Evolutionary conservation across 2,113 vertebrate genomes (phyloP), one percentile per base, ranked within the genome.

Genomic region (Xyliphius kryptos): DNA sequence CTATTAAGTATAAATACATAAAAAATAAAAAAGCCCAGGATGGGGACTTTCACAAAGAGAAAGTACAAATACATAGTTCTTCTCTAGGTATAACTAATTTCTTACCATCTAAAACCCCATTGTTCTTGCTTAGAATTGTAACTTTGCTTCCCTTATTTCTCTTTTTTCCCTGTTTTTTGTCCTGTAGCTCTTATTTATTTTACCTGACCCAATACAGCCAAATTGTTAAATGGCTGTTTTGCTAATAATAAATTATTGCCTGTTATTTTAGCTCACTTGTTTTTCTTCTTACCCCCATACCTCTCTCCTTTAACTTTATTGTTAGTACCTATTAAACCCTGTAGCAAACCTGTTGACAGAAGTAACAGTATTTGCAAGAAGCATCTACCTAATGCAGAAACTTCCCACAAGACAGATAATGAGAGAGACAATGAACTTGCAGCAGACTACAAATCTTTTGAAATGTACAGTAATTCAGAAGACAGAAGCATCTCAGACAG

Each of bases 1-100:
- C 55, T 71, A 68, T 74, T 61, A 82, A 69, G 72, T 67, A 54
- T 67, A 85, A 79, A 67, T 92, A 89, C 82, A 64, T 86, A 66
- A 90, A 90, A 83, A 10, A 63, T 70, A 79, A 70, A 63, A 86
- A 80, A 66, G 54, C 77, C 65, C 78, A 83, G 75, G 9, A 54
- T 20, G 74, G 72, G 63, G 59, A 38, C 26, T 21, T 9, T 40
- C 53, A 26, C 6, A 15, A 68, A 67, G 74, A 74, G 70, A 76
- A 60, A 74, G 73, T 58, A 50, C 55, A 64, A 1, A 58, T 2
- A 66, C 68, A 76, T 78, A 71, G 66, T 73, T 69, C 48, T 6
- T 52, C 66, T 21, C 48, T 76, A 69, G 82, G 79, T 86, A 85
- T 74, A 80, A 32, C 26, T 32, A 32, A 32, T 32, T 32, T 32